Percentiles rank a stretch among this genome's conserved stretches.
phyloP scores from a whole-genome alignment of 1,140 invertebrate species.

The Drosophila eugracilis region DNA sequence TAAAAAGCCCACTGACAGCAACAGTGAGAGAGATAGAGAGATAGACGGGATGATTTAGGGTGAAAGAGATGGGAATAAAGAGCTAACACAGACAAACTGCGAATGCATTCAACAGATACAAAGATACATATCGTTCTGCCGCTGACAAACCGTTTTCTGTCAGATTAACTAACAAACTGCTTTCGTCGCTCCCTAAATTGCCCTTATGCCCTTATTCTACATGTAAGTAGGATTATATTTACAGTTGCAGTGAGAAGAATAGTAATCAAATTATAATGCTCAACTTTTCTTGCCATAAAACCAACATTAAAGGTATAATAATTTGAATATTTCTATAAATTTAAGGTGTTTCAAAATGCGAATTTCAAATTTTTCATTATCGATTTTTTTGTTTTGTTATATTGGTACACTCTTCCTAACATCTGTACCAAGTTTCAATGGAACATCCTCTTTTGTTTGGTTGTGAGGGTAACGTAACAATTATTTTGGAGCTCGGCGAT shows the following conservation, averaged over 20 bases:
- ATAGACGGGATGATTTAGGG: not conserved
- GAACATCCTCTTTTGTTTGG: no score
- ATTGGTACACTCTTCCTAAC: no score
- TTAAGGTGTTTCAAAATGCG: no score
- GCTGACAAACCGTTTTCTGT: constrained; percentile 70
- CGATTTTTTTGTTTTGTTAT: no score
- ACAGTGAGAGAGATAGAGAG: no score
- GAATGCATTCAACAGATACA: constrained; percentile 61
- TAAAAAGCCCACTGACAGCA: constrained; percentile 45
- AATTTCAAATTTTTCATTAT: no score
- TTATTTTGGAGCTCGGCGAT: no score
- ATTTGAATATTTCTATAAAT: no score
- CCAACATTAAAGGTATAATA: no score
- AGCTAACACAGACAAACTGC: constrained; percentile 46
- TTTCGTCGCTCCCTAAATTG: constrained; percentile 46
- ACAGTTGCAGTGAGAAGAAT: constrained; percentile 1
- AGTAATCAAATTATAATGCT: not conserved
- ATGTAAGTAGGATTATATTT: not conserved
- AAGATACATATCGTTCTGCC: constrained; percentile 62
- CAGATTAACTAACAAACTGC: constrained; percentile 75
- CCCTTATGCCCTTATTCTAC: constrained; percentile 10
- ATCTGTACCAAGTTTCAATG: no score
- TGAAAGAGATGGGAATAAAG: constrained; percentile 6
- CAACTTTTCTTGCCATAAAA: no score
- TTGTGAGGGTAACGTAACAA: no score